Evolutionary conservation across 2,888 invertebrate species (phyloP).

Genomic region (Spodoptera exigua): DNA sequence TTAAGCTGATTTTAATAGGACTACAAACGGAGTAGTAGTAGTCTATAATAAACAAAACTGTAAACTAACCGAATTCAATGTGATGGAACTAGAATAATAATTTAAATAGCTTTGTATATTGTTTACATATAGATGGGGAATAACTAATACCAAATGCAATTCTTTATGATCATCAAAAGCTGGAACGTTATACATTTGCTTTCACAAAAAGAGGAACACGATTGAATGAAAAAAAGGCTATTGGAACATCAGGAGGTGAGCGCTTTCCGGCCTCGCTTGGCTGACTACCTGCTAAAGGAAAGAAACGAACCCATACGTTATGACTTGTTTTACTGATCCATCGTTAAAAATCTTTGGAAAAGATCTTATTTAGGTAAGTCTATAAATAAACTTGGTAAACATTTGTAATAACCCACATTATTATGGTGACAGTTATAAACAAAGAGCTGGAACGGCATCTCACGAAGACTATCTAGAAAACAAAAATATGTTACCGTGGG

Average conservation of each 20-base stretch:
- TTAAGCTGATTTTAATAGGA: too few species aligned
- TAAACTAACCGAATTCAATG: conserved; percentile 7
- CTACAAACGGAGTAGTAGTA: too few species aligned
- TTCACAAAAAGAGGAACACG: conserved; percentile 65
- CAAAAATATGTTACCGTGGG: conserved; percentile 19
- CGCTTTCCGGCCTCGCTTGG: conserved; percentile 77
- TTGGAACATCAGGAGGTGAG: conserved; percentile 72
- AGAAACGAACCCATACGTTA: conserved; percentile 67
- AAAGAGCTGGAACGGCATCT: conserved; percentile 8
- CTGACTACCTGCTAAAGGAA: conserved; percentile 81
- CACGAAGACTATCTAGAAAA: conserved; percentile 12
- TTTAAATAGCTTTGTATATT: background rate
- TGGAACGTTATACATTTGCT: conserved; percentile 62
- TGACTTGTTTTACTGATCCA: conserved; percentile 37
- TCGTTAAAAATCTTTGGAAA: conserved; percentile 37
- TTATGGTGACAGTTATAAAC: conserved; percentile 17
- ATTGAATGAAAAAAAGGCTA: conserved; percentile 70
- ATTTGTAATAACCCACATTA: conserved; percentile 1
- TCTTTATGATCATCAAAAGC: conserved; percentile 53
- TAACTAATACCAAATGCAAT: conserved; percentile 12
- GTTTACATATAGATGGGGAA: background rate
- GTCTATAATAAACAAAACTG: too few species aligned
- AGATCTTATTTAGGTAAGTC: conserved; percentile 40
- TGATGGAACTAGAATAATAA: background rate
- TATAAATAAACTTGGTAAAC: conserved; percentile 30